Percentiles rank a stretch among this genome's conserved stretches.
These are phyloP conservation scores for Cantharis rufa DNA, from an alignment of 2,888 invertebrate species.

Conservation along the genomic window DNA sequence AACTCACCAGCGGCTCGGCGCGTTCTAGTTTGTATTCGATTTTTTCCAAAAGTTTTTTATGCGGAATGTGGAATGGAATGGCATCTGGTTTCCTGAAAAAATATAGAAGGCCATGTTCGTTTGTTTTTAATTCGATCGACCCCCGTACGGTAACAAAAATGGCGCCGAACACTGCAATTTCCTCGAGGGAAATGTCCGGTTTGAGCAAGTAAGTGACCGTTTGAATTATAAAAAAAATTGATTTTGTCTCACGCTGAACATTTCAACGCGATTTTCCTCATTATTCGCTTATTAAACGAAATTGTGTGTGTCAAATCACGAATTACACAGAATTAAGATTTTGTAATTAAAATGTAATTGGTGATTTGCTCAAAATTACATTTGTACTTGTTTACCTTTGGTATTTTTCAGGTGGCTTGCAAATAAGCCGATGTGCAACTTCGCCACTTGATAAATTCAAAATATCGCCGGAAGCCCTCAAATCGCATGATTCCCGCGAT, in stretches of 20 bases:
- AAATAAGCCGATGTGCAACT: slow-evolving; percentile 15
- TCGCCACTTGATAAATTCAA: background rate
- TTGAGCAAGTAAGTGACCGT: background rate
- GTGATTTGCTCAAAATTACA: background rate
- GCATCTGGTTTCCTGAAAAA: slow-evolving; percentile 23
- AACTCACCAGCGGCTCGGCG: slow-evolving; percentile 65
- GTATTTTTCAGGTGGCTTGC: slow-evolving; percentile 31
- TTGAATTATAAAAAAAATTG: background rate
- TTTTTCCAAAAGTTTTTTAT: slow-evolving; percentile 64
- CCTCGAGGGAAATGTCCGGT: background rate
- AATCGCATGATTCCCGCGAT: background rate
- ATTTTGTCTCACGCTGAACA: background rate
- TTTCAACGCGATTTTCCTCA: background rate
- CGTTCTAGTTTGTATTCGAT: slow-evolving; percentile 62
- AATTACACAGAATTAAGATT: background rate
- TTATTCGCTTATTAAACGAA: background rate
- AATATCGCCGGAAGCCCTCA: background rate
- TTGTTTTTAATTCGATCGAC: background rate
- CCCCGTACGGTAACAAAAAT: background rate
- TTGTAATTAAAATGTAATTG: background rate
- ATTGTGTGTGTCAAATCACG: background rate
- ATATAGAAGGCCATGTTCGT: background rate
- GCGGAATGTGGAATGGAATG: slow-evolving; percentile 47
- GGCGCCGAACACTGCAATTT: background rate
- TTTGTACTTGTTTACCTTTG: slow-evolving; percentile 18